Base-by-base conservation (phyloP, 2,888 invertebrate genomes). In the Crepidodera aurea region DNA sequence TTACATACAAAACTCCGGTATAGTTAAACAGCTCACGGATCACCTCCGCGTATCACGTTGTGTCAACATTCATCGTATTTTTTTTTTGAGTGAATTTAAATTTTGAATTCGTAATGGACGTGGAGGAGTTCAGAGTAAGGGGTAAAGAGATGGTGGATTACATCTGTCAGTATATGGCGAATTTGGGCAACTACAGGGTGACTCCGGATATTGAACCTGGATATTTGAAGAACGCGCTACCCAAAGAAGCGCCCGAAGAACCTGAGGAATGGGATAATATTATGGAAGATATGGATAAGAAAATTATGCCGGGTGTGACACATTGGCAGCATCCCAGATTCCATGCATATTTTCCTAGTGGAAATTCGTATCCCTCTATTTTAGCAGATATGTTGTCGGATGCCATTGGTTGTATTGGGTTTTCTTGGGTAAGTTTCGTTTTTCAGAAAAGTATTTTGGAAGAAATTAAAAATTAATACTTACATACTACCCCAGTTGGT, bases 281-380 rank as follows among this genome's bases (percentile, higher is more conserved):
- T 66, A 94, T 97, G 92, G 83, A 81, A 10, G 97, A 97, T 76
- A 91, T 96, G 29, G 94, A 96, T 78, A 86, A 86, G 61, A 94
- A 93, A 82, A 96, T 96, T 74, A 94, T 96, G 94, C 94, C 94
- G 0, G 96, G 96, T 32, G 92, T 96, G 50, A 98, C 98, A 0
- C 96, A 98, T 81, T 99, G 99, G 99, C 98, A 98, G 79, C 98
- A 98, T 85, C 98, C 98, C 0, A 85, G 94, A 62, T 99, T 99
- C 83, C 98, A 98, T 81, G 99, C 99, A 0, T 99, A 99, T 81
- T 99, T 99, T 79, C 98, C 99, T 2, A 90, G 98, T 10, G 98
- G 98, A 12, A 98, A 98, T 83, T 96, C 93, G 0, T 99, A 90
- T 81, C 98, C 98, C 1, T 97, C 98, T 4, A 97, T 99, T 67